Evolutionary conservation across 2,113 vertebrate species (phyloP), one percentile per base, ranked within the genome.

Genomic region (Alosa alosa): DNA sequence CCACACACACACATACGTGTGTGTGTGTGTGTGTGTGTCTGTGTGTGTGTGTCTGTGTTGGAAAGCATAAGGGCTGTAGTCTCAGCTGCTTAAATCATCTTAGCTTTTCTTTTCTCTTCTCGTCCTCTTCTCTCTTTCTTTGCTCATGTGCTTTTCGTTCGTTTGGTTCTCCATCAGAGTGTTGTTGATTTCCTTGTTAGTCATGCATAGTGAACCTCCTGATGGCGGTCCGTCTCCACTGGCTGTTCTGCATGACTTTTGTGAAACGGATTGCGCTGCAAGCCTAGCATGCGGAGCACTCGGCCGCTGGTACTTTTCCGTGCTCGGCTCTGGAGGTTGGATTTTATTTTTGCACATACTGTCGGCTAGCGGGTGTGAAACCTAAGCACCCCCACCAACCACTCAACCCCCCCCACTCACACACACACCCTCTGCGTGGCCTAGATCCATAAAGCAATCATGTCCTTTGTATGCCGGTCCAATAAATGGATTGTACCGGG

Each of bases 261-360:
- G 41, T 44, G 41, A 17, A 39, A 78, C 9, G 11, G 31, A 39
- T 39, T 78, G 72, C 72, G 83, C 81, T 49, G 57, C 81, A 78
- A 82, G 57, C 81, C 25, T 60, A 81, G 87, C 87, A 88, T 88
- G 87, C 86, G 36, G 31, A 45, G 46, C 57, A 82, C 75, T 83
- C 36, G 60, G 86, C 83, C 68, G 82, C 36, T 41, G 78, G 22
- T 55, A 83, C 81, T 49, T 45, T 85, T 60, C 44, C 13, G 36
- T 15, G 31, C 31, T 39, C 25, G 4, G 36, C 31, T 78, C 72
- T 0, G 9, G 72, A 17, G 25, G 72, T 82, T 87, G 82, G 46
- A 18, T 60, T 85, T 25, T 20, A 15, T 52, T 55, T 72, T 85
- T 47, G 46, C 18, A 68, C 72, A 50, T 36, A 45, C 22, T 25